phyloP scores from a whole-genome alignment of 53 echinoderm and acorn worm genomes.

The Luidia sarsii region DNA sequence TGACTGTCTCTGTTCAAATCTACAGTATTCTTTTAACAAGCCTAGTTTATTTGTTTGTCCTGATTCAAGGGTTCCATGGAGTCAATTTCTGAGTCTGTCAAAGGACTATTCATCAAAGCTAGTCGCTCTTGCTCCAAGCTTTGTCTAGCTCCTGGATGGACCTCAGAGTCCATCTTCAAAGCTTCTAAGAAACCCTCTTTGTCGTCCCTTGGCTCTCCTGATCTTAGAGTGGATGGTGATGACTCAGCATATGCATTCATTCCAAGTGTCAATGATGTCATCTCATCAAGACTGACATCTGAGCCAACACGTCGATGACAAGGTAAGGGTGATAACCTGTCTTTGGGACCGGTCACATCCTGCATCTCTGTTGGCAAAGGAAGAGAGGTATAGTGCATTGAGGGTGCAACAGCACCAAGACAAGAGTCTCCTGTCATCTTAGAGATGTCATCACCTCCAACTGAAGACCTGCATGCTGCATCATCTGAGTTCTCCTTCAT shows the following conservation, averaged over 20 bases:
- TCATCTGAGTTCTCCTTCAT: too few species aligned
- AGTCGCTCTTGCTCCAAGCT: neutral
- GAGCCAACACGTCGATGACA: constrained; percentile 39
- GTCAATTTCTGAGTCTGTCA: constrained; percentile 67
- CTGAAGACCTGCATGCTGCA: too few species aligned
- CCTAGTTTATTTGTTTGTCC: constrained; percentile 14
- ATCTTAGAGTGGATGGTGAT: neutral
- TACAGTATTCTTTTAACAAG: too few species aligned
- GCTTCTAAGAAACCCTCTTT: constrained; percentile 28
- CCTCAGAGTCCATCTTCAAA: neutral
- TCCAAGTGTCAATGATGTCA: constrained; percentile 53
- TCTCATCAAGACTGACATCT: constrained; percentile 53
- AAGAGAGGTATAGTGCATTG: neutral
- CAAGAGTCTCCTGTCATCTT: too few species aligned
- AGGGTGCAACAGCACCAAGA: too few species aligned
- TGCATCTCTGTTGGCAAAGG: constrained; percentile 48
- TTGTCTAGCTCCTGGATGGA: neutral
- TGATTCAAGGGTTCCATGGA: constrained; percentile 43
- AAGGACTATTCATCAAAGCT: constrained; percentile 38
- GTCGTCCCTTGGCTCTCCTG: constrained; percentile 23
- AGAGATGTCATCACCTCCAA: neutral
- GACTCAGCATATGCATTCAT: constrained; percentile 40
- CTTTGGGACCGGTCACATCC: constrained; percentile 8
- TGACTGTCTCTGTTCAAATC: too few species aligned
- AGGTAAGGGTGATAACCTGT: neutral